A percentile compares a stretch with the other conserved stretches of the same genome.
phyloP scores from a whole-genome alignment of 2,113 vertebrate species.

The Halcyon senegalensis region DNA sequence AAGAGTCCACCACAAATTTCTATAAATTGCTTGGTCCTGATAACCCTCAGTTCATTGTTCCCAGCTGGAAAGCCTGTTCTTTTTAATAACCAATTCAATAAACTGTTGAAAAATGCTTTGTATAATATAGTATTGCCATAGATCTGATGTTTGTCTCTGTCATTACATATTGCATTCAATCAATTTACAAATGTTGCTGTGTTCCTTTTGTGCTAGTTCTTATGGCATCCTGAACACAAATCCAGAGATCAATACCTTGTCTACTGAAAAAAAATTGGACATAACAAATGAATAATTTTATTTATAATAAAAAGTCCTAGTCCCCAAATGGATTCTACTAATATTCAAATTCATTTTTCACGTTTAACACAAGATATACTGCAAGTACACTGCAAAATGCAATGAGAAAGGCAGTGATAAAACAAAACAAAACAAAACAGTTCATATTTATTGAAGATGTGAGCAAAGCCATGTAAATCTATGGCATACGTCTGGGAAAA shows the following conservation, averaged over 20 bases:
- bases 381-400: background rate
- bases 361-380: slow-evolving; percentile 60
- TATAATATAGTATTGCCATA: slow-evolving; percentile 66
- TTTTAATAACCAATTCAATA: slow-evolving; percentile 74
- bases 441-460: slow-evolving; percentile 32
- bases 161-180: slow-evolving; percentile 62
- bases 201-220: slow-evolving; percentile 33
- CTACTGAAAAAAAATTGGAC: slow-evolving; percentile 72
- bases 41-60: slow-evolving; percentile 43
- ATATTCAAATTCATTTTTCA: slow-evolving; percentile 75
- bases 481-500: background rate
- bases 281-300: slow-evolving; percentile 81
- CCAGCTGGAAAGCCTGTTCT: slow-evolving; percentile 16
- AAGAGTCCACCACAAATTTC: slow-evolving; percentile 33
- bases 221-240: slow-evolving; percentile 71
- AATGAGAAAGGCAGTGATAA: background rate
- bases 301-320: slow-evolving; percentile 76
- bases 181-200: slow-evolving; percentile 67
- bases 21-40: background rate
- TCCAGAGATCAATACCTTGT: slow-evolving; percentile 78
- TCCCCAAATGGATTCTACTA: slow-evolving; percentile 69
- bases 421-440: background rate
- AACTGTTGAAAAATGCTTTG: slow-evolving; percentile 73
- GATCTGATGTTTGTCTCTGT: slow-evolving; percentile 74
- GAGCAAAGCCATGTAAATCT: background rate